Evolutionary conservation across 2,113 vertebrate genomes (phyloP).

Genomic region (Xiphorhynchus elegans): DNA sequence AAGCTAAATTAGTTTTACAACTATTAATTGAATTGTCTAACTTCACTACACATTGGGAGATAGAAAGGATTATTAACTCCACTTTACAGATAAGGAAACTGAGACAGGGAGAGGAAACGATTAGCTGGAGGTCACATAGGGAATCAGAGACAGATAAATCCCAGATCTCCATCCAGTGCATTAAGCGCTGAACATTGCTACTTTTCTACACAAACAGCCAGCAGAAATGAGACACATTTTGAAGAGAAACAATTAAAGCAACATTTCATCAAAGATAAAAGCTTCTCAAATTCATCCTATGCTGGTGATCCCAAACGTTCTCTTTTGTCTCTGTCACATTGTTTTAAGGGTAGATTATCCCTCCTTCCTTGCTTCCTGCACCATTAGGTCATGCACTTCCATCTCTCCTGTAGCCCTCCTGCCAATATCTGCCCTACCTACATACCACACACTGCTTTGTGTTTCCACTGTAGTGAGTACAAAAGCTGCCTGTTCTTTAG

Average conservation of each 20-base stretch:
- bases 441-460: accelerated
- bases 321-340: neutral
- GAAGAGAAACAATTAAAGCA: slow-evolving; percentile 47
- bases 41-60: slow-evolving; percentile 26
- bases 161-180: neutral
- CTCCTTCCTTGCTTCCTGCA: neutral
- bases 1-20: slow-evolving; percentile 62
- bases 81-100: slow-evolving; percentile 60
- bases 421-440: neutral
- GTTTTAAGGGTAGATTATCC: slow-evolving; percentile 8
- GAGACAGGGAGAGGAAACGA: slow-evolving; percentile 29
- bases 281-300: slow-evolving; percentile 11
- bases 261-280: slow-evolving; percentile 45
- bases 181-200: neutral
- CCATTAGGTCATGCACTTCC: neutral
- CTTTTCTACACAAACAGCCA: neutral
- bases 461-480: neutral
- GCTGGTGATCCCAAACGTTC: neutral
- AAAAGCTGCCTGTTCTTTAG: neutral
- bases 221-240: slow-evolving; percentile 1
- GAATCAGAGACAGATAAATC: slow-evolving; percentile 41
- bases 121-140: slow-evolving; percentile 38
- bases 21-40: slow-evolving; percentile 65
- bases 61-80: slow-evolving; percentile 56
- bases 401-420: neutral